Conservation (phyloP, 2,888 invertebrate species). For the Abrostola triplasia region DNA sequence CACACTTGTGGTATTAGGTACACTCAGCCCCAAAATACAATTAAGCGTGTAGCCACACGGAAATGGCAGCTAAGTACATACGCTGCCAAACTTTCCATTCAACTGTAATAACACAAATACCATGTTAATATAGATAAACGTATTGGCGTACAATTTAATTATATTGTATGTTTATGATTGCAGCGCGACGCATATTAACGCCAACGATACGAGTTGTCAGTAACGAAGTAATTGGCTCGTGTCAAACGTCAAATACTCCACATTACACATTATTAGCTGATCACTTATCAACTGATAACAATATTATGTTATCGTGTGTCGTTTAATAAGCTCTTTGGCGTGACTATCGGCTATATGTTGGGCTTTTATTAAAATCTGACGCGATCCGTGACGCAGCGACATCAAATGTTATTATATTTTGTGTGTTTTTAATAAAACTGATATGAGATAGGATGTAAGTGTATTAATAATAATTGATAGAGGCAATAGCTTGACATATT, state of each 20-base stretch:
- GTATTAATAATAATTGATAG: slow-evolving; percentile 53
- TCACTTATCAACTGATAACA: slow-evolving; percentile 57
- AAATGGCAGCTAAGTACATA: slow-evolving; percentile 20
- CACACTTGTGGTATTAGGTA: neutral
- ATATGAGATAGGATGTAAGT: slow-evolving; percentile 48
- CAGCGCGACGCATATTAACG: slow-evolving; percentile 25
- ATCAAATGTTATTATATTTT: slow-evolving; percentile 59
- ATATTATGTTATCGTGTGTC: slow-evolving; percentile 59
- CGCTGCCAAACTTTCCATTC: slow-evolving; percentile 22
- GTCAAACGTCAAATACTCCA: slow-evolving; percentile 55
- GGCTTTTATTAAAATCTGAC: slow-evolving; percentile 66
- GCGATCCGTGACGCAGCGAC: slow-evolving; percentile 54
- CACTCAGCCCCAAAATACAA: neutral
- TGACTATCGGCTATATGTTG: slow-evolving; percentile 51
- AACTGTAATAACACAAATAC: slow-evolving; percentile 37
- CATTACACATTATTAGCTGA: slow-evolving; percentile 64
- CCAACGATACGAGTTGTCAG: slow-evolving; percentile 25
- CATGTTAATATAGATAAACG: slow-evolving; percentile 44
- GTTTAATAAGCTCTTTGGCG: slow-evolving; percentile 57
- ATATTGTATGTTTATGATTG: slow-evolving; percentile 48
- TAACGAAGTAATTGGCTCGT: slow-evolving; percentile 48
- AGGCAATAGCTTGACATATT: slow-evolving; percentile 34
- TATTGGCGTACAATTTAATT: slow-evolving; percentile 47
- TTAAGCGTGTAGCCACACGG: neutral
- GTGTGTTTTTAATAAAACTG: slow-evolving; percentile 59